Conservation (phyloP, 1,140 invertebrate genomes). For the Teleogryllus occipitalis region DNA sequence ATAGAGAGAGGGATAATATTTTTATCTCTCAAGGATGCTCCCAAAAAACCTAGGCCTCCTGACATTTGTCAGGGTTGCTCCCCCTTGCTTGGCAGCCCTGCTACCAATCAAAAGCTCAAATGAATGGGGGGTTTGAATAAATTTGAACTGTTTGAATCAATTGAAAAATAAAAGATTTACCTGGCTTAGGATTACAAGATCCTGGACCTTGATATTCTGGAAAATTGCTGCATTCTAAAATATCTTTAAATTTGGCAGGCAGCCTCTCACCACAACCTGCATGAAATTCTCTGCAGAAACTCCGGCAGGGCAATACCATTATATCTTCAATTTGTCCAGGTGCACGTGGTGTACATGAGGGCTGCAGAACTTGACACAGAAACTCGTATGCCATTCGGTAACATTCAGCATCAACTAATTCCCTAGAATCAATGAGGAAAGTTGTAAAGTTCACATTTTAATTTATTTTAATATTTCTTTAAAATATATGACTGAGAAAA, state of each 20-base stretch:
- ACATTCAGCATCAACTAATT: constrained; percentile 80
- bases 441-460: neutral
- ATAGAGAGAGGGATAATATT: too few relatives aligned
- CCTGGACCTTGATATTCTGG: constrained; percentile 65
- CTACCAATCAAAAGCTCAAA: too few relatives aligned
- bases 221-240: constrained; percentile 70
- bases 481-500: neutral
- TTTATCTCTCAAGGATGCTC: too few relatives aligned
- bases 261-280: constrained; percentile 67
- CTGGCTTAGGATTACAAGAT: constrained; percentile 65
- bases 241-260: constrained; percentile 54
- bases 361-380: constrained; percentile 75
- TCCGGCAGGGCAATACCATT: constrained; percentile 63
- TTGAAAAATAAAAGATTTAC: constrained; percentile 35
- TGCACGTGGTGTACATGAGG: constrained; percentile 47
- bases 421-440: constrained; percentile 39
- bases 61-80: too few relatives aligned
- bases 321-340: constrained; percentile 40
- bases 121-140: too few relatives aligned
- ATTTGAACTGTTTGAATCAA: too few relatives aligned
- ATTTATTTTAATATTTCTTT: neutral
- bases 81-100: too few relatives aligned
- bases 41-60: too few relatives aligned
- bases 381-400: constrained; percentile 76
- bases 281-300: constrained; percentile 79